phyloP scores from a whole-genome alignment of 2,113 vertebrate species.

The Poicephalus meyeri region DNA sequence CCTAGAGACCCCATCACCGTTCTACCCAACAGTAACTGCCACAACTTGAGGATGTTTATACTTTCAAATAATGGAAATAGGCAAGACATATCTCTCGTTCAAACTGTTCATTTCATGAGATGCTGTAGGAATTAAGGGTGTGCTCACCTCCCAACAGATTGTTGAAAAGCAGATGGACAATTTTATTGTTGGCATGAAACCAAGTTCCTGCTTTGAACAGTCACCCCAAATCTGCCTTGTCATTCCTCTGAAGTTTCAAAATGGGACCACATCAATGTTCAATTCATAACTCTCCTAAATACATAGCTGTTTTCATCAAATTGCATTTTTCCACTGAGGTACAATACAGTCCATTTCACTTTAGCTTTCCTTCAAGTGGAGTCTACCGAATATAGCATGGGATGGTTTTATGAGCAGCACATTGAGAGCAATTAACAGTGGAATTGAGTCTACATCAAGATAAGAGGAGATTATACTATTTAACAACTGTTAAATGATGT shows the following conservation, averaged over 20 bases:
- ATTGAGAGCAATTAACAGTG: constrained; percentile 32
- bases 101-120: not conserved
- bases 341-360: not conserved
- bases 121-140: not conserved
- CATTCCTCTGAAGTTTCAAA: not conserved
- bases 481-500: constrained; percentile 52
- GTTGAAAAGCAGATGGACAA: not conserved
- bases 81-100: not conserved
- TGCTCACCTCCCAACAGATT: not conserved
- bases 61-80: not conserved
- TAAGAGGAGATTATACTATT: constrained; percentile 28
- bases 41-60: not conserved
- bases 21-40: not conserved
- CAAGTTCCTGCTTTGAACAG: not conserved
- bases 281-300: not conserved
- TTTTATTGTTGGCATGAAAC: not conserved
- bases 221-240: not conserved
- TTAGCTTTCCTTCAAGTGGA: not conserved
- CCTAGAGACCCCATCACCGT: not conserved
- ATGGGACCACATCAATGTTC: not conserved
- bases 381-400: not conserved
- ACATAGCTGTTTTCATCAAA: not conserved
- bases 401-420: constrained; percentile 7
- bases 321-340: not conserved
- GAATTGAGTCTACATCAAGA: not conserved